Evolutionary conservation across 2,113 vertebrate species (phyloP), one percentile per base, ranked within the genome.

Genomic region (Propithecus coquereli): DNA sequence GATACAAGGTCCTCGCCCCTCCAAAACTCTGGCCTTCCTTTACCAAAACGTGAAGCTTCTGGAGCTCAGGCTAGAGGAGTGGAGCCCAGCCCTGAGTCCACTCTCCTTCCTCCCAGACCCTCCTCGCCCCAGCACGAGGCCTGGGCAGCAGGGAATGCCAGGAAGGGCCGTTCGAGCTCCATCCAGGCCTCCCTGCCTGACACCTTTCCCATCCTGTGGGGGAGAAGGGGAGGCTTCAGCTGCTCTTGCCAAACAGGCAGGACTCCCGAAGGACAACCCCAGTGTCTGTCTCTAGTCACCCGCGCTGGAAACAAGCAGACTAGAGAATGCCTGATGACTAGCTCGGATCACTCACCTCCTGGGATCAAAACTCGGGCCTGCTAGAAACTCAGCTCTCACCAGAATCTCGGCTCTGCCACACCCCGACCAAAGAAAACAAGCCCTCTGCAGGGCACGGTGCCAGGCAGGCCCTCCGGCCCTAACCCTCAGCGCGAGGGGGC

Each of bases 11-110:
- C 82, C 95, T 91, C 45, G 68, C 79, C 76, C 80, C 92, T 87
- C 91, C 63, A 91, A 93, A 76, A 81, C 34, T 37, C 81, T 30
- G 20, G 79, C 61, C 76, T 71, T 80, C 34, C 94, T 91, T 88
- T 77, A 93, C 92, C 93, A 86, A 83, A 96, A 94, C 0, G 59
- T 63, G 86, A 86, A 96, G 89, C 61, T 18, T 9, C 0, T 2
- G 27, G 71, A 81, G 85, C 70, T 88, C 34, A 91, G n/a, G 59
- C 50, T 14, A 57, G 52, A 25, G 47, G 90, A 12, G 37, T 8
- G 30, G 83, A 17, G 50, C 22, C 27, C 20, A 57, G 17, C 57
- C 43, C 61, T 23, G 22, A 37, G 17, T 17, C 77, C 32, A 3
- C 13, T 34, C 47, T 59, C 66, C 40, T 65, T 90, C 82, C 86